Base-by-base conservation (phyloP, 2,888 invertebrate genomes). In the Trissolcus brochymenae region DNA sequence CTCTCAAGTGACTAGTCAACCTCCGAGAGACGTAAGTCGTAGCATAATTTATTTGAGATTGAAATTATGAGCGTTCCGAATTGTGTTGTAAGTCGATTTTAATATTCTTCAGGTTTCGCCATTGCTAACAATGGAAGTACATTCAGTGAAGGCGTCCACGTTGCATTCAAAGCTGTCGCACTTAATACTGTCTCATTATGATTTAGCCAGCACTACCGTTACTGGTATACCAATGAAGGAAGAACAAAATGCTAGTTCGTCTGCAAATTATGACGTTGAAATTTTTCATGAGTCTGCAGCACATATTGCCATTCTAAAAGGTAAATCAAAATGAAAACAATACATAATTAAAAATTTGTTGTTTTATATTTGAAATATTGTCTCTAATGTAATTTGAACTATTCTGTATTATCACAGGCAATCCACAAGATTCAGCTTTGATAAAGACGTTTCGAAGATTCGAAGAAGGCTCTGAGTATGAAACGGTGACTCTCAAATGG, bases 141-240 rank as follows among this genome's bases (percentile, higher is more conserved):
- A 95, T 86, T 95, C 95, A 0, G 93, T 95, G 13, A 92, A 93
- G 82, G 95, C 96, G 0, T 93, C 94, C 50, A 91, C 92, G 6
- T 91, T 96, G 61, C 94, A 95, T 0, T 93, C 92, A 73, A 93
- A 95, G 82, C 88, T 96, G 9, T 94, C 94, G 0, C 92, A 94
- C 55, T 89, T 96, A 6, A 95, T 95, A 80, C 88, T 96, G 82
- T 93, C 94, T 2, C 98, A 99, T 87, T 98, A 97, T 84, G 94
- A 95, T 87, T 91, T 99, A 54, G 95, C 97, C 0, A 97, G 96
- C 72, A 99, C 99, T 0, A 98, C 98, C 0, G 98, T 99, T 0
- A 98, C 98, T 6, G 97, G 98, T 3, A 99, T 99, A 84, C 99
- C 99, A 1, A 99, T 99, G 99, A 99, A 99, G 91, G 98, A 99